These are phyloP conservation scores for Diceros bicornis DNA, from an alignment of 2,797 vertebrate genomes.

Conservation along the genomic window DNA sequence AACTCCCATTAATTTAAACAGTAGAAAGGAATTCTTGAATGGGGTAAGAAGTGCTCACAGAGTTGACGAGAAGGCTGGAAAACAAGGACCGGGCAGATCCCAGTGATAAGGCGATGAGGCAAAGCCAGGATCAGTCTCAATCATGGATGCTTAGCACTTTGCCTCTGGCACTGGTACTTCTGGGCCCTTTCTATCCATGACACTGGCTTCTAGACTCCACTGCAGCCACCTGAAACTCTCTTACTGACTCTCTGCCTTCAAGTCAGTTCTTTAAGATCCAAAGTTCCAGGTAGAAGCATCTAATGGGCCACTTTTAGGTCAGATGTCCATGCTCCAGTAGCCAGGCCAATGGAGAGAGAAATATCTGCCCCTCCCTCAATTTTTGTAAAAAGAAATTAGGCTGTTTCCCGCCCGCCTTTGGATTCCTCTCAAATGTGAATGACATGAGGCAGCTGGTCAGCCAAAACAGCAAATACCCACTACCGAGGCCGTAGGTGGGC, in stretches of 20 bases:
- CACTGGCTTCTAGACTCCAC: not conserved
- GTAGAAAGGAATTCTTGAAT: not conserved
- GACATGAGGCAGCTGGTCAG: not conserved
- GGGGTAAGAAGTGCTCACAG: not conserved
- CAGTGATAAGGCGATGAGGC: not conserved
- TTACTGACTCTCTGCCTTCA: not conserved
- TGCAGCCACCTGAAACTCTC: not conserved
- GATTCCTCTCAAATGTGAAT: not conserved
- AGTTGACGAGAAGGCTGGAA: not conserved
- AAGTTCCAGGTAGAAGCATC: not conserved
- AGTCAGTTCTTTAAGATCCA: not conserved
- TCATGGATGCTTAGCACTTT: not conserved
- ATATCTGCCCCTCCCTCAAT: not conserved
- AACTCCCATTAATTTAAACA: not conserved
- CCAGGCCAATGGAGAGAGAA: not conserved
- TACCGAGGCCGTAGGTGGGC: not conserved
- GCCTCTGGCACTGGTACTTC: not conserved
- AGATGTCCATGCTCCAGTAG: not conserved
- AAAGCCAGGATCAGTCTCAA: not conserved
- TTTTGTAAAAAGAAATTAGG: not conserved
- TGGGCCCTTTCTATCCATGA: not conserved
- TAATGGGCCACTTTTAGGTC: not conserved
- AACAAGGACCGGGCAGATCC: not conserved
- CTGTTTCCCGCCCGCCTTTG: not conserved
- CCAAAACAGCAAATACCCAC: not conserved